A percentile compares a stretch with the other conserved stretches of the same genome.
Conservation (phyloP, 2,113 vertebrate species). For the Ceyx margarethae region DNA sequence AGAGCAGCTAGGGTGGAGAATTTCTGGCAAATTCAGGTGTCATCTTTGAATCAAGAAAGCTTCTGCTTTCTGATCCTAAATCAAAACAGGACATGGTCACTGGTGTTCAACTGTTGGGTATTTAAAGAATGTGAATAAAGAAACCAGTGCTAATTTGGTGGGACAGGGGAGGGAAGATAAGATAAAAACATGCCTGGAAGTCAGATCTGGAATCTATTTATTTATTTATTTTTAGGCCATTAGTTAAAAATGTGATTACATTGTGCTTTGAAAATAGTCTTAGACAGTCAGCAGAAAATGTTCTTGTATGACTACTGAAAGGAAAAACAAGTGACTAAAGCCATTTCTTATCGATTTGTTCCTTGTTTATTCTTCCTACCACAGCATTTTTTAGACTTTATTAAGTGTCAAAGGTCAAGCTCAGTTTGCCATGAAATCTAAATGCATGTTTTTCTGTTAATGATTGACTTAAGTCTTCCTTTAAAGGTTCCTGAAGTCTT, state of each 20-base stretch:
- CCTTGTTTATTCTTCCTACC: slow-evolving; percentile 67
- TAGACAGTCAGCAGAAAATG: slow-evolving; percentile 39
- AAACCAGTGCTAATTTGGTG: neutral
- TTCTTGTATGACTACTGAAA: slow-evolving; percentile 30
- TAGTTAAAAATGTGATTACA: slow-evolving; percentile 10
- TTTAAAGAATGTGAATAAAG: neutral
- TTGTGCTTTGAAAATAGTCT: neutral
- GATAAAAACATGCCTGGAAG: neutral
- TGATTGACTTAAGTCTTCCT: slow-evolving; percentile 52
- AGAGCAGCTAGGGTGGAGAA: neutral
- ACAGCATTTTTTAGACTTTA: slow-evolving; percentile 68
- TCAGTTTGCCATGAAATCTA: slow-evolving; percentile 57
- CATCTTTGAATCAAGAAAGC: neutral
- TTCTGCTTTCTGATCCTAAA: neutral
- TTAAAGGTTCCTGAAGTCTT: slow-evolving; percentile 38
- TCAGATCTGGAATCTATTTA: neutral
- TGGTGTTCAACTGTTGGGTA: neutral
- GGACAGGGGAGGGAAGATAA: neutral
- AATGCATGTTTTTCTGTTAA: slow-evolving; percentile 61
- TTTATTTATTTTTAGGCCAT: neutral
- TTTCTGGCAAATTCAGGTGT: neutral
- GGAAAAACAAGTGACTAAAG: slow-evolving; percentile 61
- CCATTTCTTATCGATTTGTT: slow-evolving; percentile 55
- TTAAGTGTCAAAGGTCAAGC: slow-evolving; percentile 69
- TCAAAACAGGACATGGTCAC: neutral